Conservation (phyloP, 2,113 vertebrate genomes). For the Oncorhynchus keta region DNA sequence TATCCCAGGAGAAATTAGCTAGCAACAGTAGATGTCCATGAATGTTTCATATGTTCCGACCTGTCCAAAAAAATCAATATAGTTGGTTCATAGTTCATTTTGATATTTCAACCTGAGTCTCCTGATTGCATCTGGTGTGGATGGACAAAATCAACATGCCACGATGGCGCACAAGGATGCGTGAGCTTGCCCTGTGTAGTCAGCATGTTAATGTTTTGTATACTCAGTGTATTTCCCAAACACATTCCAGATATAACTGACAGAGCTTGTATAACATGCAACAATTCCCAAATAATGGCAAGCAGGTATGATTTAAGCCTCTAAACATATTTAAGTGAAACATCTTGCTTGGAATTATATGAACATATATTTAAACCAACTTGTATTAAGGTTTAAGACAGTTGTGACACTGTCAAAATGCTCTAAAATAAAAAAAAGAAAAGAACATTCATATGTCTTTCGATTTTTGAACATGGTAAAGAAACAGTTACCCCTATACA, state of each 20-base stretch:
- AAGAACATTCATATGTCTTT: conserved; percentile 60
- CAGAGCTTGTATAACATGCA: conserved; percentile 9
- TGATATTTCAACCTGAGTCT: no score
- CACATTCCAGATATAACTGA: neutral
- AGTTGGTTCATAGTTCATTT: no score
- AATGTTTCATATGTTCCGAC: no score
- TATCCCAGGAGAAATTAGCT: no score
- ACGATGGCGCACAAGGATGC: no score
- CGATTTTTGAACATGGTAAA: conserved; percentile 62
- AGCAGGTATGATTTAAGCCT: conserved; percentile 36
- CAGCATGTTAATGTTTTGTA: no score
- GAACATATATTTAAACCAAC: neutral
- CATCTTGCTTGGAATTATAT: conserved; percentile 56
- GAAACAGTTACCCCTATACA: conserved; percentile 48
- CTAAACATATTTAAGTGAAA: conserved; percentile 38
- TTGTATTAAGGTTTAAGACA: neutral
- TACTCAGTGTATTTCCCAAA: neutral
- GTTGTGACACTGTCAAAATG: conserved; percentile 55
- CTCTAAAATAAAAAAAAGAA: conserved; percentile 49
- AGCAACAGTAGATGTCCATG: no score
- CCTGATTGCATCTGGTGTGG: no score
- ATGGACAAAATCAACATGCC: no score
- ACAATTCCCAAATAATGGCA: conserved; percentile 17
- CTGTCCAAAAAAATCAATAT: no score
- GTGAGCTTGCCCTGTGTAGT: no score